A percentile compares a stretch with the other conserved stretches of the same genome.
These are phyloP conservation scores for Nerophis ophidion DNA, from an alignment of 2,113 vertebrate genomes.

Conservation along the genomic window DNA sequence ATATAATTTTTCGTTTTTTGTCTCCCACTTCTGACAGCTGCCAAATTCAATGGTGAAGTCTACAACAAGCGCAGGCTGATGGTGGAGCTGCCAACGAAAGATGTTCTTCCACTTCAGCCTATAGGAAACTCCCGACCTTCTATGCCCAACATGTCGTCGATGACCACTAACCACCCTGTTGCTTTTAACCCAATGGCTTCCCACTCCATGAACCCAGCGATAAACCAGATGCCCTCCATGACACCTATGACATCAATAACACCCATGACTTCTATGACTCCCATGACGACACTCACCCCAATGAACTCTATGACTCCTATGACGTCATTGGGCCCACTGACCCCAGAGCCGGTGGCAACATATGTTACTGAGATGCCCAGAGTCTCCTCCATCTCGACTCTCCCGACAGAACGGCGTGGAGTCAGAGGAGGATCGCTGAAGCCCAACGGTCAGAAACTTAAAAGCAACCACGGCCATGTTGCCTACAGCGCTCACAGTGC, in stretches of 20 bases:
- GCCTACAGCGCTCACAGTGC: slow-evolving; percentile 45
- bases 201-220: slow-evolving; percentile 46
- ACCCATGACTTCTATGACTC: slow-evolving; percentile 21
- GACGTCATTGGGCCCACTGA: slow-evolving; percentile 61
- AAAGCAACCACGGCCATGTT: slow-evolving; percentile 52
- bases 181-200: slow-evolving; percentile 52
- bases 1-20: background rate
- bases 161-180: slow-evolving; percentile 58
- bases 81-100: slow-evolving; percentile 86
- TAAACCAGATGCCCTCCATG: slow-evolving; percentile 45
- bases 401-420: slow-evolving; percentile 55
- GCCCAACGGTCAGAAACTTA: slow-evolving; percentile 85
- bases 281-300: slow-evolving; percentile 32
- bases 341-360: slow-evolving; percentile 80
- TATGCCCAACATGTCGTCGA: slow-evolving; percentile 53
- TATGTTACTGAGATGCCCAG: slow-evolving; percentile 83
- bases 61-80: slow-evolving; percentile 88
- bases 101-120: slow-evolving; percentile 85
- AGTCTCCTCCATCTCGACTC: slow-evolving; percentile 53
- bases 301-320: slow-evolving; percentile 51
- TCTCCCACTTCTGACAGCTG: slow-evolving; percentile 69
- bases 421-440: slow-evolving; percentile 57
- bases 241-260: slow-evolving; percentile 35
- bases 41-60: slow-evolving; percentile 91
- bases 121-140: slow-evolving; percentile 74